Base-by-base conservation (phyloP, 2,113 vertebrate genomes). In the Pterocles orientalis region DNA sequence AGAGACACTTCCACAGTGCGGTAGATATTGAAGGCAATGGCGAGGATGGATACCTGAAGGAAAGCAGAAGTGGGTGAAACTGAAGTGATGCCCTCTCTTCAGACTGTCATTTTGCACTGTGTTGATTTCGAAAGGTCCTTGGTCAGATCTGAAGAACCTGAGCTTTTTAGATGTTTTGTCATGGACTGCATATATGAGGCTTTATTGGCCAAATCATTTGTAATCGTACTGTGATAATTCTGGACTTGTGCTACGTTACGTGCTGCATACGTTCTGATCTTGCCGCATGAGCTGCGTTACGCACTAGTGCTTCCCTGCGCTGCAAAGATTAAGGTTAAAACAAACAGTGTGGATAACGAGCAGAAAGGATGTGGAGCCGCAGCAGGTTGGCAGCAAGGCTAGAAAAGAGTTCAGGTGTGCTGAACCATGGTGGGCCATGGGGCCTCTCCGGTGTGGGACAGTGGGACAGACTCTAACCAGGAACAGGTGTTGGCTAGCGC, bases 41-140 rank as follows among this genome's bases (percentile, higher is more conserved):
- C 91, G 69, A 96, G 54, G 84, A 96, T 72, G 68, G 97, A 98
- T 29, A 98, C 82, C 97, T 98, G 85, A 81, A 80, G 31, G 73
- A 80, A 57, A 92, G 90, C 68, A 95, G 64, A 93, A 89, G n/a
- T 34, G 34, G 45, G 33, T 47, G 56, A 76, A 12, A 21, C 12
- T 9, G 3, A 45, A 58, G 57, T 28, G 29, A 12, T 14, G 26
- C 31, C 19, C 47, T 34, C 68, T 60, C 53, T 54, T 56, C 72
- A 73, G 23, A 33, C 66, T 39, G 17, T 50, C 36, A 70, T 31
- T 62, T 14, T 31, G 54, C 75, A 47, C 24, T 53, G 28, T 7
- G 7, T 9, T n/a, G 28, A 31, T 36, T 84, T 51, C 70, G 26
- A 47, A 70, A 60, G 25, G 43, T 6, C 12, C 29, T 33, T 61